These are phyloP conservation scores for Agapostemon virescens DNA, from an alignment of 2,888 invertebrate genomes.

Conservation along the genomic window DNA sequence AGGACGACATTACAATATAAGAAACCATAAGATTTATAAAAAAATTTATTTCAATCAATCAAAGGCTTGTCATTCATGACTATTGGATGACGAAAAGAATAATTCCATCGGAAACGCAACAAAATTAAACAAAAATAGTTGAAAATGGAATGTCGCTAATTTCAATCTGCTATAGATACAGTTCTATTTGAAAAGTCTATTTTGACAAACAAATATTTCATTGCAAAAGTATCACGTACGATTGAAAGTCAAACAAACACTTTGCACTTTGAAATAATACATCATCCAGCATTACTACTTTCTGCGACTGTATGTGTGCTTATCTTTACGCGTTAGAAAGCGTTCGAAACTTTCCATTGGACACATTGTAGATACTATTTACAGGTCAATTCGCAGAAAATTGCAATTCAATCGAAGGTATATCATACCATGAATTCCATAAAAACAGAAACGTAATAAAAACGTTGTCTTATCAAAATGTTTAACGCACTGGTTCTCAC, in stretches of 20 bases:
- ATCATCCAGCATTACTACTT: background rate
- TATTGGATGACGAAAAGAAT: too few relatives aligned
- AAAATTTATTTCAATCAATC: too few relatives aligned
- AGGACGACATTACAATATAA: too few relatives aligned
- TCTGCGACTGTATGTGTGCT: background rate
- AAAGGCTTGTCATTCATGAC: too few relatives aligned
- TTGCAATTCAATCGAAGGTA: background rate
- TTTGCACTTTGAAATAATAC: background rate
- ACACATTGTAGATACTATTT: background rate
- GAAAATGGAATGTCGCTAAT: too few relatives aligned
- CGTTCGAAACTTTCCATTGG: background rate
- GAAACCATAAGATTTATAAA: too few relatives aligned
- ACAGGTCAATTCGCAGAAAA: background rate
- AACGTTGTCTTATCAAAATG: background rate
- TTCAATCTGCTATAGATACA: background rate
- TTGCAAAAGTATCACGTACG: background rate
- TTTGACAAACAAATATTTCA: background rate
- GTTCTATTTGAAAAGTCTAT: background rate
- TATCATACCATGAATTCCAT: too few relatives aligned
- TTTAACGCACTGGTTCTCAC: background rate
- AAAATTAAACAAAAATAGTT: too few relatives aligned
- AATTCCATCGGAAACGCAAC: too few relatives aligned
- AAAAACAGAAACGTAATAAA: background rate
- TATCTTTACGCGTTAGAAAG: background rate
- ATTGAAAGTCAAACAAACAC: background rate